These are phyloP conservation scores for Epinephelus cyanopodus DNA, from an alignment of 2,113 vertebrate species.

Conservation along the genomic window DNA sequence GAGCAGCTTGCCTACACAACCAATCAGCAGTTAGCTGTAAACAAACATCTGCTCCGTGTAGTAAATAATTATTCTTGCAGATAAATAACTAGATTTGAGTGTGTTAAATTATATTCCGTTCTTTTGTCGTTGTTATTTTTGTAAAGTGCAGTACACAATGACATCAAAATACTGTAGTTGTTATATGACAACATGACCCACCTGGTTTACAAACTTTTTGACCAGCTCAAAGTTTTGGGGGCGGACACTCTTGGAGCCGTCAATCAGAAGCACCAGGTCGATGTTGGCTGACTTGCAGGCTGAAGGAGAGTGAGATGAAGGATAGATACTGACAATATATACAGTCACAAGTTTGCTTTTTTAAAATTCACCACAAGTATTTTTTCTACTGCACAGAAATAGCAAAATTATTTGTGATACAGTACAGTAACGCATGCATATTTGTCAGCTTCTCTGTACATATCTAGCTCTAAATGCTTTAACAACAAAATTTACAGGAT, in stretches of 20 bases:
- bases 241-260: conserved; percentile 97
- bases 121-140: not conserved
- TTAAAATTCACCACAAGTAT: no score
- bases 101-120: not conserved
- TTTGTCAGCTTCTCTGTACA: no score
- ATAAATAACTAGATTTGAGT: not conserved
- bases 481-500: no score
- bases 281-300: conserved; percentile 91
- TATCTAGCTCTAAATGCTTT: no score
- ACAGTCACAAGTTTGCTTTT: not conserved
- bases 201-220: conserved; percentile 96
- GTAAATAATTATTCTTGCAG: not conserved
- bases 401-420: no score
- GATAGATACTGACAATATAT: not conserved
- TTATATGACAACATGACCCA: conserved; percentile 10
- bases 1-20: no score
- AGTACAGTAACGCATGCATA: no score
- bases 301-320: conserved; percentile 57
- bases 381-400: not conserved
- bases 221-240: conserved; percentile 97
- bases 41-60: no score
- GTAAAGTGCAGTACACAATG: not conserved
- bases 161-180: not conserved
- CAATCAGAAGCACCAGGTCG: conserved; percentile 94
- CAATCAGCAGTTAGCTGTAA: no score